These are phyloP conservation scores for Otocyon megalotis DNA, from an alignment of 2,113 vertebrate genomes.

Conservation along the genomic window DNA sequence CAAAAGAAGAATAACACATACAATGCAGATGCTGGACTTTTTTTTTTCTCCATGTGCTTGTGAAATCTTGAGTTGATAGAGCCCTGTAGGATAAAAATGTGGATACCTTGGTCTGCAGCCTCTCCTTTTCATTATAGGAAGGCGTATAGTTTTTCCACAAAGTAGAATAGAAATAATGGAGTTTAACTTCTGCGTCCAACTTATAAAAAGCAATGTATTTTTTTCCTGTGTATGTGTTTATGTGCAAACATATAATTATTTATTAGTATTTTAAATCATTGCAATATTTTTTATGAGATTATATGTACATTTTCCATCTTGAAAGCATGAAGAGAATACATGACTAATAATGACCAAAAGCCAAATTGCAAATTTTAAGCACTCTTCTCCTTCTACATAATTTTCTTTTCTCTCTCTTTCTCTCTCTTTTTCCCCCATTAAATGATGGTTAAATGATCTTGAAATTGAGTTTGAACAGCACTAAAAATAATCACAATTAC, in stretches of 20 bases:
- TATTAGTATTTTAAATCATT: conserved; percentile 36
- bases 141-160: background rate
- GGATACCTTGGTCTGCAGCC: background rate
- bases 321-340: background rate
- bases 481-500: background rate
- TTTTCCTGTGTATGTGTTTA: background rate
- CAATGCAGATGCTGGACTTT: background rate
- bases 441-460: background rate
- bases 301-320: background rate
- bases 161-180: background rate
- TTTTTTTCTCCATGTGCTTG: background rate
- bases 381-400: background rate
- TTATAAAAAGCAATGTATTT: background rate
- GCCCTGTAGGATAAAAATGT: background rate
- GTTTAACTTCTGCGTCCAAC: background rate
- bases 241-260: background rate
- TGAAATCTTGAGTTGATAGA: background rate
- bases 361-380: background rate
- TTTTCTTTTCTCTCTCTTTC: background rate
- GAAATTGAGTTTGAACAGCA: background rate
- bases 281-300: background rate
- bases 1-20: background rate
- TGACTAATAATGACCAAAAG: background rate
- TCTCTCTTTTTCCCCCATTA: background rate
- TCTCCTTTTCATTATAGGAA: background rate